These are phyloP conservation scores for Premnoplex brunnescens DNA, from an alignment of 2,797 vertebrate genomes.

Conservation along the genomic window DNA sequence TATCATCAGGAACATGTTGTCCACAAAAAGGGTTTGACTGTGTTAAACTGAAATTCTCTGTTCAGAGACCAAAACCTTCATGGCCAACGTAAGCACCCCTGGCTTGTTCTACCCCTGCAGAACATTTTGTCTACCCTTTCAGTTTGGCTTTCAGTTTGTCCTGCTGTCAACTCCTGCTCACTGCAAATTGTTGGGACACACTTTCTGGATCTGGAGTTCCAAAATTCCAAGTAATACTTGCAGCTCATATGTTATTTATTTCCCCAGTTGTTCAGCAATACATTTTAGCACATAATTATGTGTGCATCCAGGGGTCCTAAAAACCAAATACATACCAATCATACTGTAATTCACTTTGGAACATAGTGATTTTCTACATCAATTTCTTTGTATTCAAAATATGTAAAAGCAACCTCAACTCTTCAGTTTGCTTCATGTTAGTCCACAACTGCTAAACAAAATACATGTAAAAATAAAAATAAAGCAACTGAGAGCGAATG, in stretches of 20 bases:
- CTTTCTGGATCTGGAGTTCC: not conserved
- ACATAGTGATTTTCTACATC: not conserved
- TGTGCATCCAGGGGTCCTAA: not conserved
- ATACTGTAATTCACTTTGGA: not conserved
- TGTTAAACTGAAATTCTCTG: not conserved
- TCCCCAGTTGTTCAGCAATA: not conserved
- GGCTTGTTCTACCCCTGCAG: not conserved
- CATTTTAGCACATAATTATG: not conserved
- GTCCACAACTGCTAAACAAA: not conserved
- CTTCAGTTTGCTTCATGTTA: not conserved
- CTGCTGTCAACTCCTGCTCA: not conserved
- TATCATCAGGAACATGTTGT: not conserved
- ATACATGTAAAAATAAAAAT: not conserved
- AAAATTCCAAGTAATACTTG: not conserved
- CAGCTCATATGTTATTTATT: not conserved
- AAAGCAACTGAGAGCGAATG: not conserved
- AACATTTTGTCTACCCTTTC: not conserved
- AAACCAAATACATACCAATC: not conserved
- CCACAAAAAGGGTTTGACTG: not conserved
- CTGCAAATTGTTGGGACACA: not conserved
- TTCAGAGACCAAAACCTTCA: not conserved
- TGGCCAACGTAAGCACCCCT: not conserved
- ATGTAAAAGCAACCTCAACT: not conserved
- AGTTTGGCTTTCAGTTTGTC: not conserved
- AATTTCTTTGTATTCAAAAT: not conserved